Evolutionary conservation across 1,140 invertebrate species (phyloP).

Genomic region (Streblospio benedicti): DNA sequence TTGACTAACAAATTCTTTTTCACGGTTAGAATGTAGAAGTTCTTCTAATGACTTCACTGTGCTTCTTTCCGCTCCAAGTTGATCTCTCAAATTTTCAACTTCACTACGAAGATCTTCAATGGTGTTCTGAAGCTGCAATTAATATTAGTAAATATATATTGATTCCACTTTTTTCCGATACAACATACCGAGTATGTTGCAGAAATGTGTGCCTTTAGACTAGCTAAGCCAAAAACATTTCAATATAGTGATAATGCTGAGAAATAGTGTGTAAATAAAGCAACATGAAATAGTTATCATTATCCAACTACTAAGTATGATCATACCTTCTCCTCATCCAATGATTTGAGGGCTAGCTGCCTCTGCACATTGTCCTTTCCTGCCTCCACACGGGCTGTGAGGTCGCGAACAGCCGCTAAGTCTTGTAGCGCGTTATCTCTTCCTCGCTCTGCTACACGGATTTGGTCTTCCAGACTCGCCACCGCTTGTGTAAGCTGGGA

Average conservation of each 20-base stretch:
- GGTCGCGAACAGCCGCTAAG: constrained; percentile 40
- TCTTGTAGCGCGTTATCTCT: constrained; percentile 36
- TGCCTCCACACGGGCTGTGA: constrained; percentile 39
- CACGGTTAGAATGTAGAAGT: constrained; percentile 38
- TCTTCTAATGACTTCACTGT: constrained; percentile 40
- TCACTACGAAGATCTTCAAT: constrained; percentile 41
- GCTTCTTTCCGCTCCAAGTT: constrained; percentile 34
- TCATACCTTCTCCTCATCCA: constrained; percentile 46
- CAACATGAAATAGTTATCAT: too few relatives aligned
- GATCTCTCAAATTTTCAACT: constrained; percentile 32
- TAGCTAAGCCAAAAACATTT: too few relatives aligned
- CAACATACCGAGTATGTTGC: too few relatives aligned
- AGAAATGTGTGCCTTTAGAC: too few relatives aligned
- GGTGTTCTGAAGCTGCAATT: constrained; percentile 30
- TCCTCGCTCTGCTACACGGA: constrained; percentile 39
- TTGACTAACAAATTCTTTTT: constrained; percentile 45
- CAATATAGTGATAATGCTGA: too few relatives aligned
- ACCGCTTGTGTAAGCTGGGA: constrained; percentile 39
- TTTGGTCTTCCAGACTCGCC: constrained; percentile 37
- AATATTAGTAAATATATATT: background rate
- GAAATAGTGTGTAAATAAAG: too few relatives aligned
- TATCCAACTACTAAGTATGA: too few relatives aligned
- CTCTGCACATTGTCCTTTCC: constrained; percentile 41
- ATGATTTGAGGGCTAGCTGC: constrained; percentile 34
- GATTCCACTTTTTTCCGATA: too few relatives aligned